Evolutionary conservation across 2,888 invertebrate species (phyloP).

Genomic region (Cyclophora albipunctata): DNA sequence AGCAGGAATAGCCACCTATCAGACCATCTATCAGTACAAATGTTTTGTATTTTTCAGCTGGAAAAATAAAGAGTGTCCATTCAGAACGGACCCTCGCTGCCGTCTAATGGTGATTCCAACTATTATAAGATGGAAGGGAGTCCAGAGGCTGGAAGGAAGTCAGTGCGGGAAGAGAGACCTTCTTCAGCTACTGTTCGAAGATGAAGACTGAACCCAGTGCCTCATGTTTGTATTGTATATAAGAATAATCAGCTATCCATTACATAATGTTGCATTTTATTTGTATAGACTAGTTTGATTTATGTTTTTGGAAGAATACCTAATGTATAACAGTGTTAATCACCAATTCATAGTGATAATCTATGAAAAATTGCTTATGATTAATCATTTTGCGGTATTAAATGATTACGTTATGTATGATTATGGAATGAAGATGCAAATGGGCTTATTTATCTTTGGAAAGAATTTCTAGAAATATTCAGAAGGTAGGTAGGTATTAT

Average conservation of each 20-base stretch:
- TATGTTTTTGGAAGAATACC: too few relatives aligned
- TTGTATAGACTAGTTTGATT: too few relatives aligned
- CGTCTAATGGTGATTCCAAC: constrained; percentile 89
- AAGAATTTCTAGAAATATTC: not conserved
- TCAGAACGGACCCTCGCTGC: constrained; percentile 83
- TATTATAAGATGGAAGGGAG: constrained; percentile 84
- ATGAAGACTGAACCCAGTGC: constrained; percentile 67
- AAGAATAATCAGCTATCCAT: constrained; percentile 6
- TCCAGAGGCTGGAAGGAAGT: constrained; percentile 85
- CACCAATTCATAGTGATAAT: too few relatives aligned
- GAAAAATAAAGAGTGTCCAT: constrained; percentile 88
- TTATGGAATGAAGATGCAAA: too few relatives aligned
- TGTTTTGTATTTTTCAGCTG: constrained; percentile 74
- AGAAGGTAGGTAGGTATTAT: too few relatives aligned
- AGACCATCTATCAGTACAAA: not conserved
- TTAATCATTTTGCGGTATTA: too few relatives aligned
- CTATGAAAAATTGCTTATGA: too few relatives aligned
- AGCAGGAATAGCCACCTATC: not conserved
- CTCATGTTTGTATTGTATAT: constrained; percentile 3
- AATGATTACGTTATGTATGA: too few relatives aligned
- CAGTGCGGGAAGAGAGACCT: constrained; percentile 84
- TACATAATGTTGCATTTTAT: too few relatives aligned
- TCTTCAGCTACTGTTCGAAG: constrained; percentile 86
- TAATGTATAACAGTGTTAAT: too few relatives aligned
- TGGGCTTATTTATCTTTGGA: too few relatives aligned